Conservation (phyloP, 2,113 vertebrate species). For the Leuciscus idus region DNA sequence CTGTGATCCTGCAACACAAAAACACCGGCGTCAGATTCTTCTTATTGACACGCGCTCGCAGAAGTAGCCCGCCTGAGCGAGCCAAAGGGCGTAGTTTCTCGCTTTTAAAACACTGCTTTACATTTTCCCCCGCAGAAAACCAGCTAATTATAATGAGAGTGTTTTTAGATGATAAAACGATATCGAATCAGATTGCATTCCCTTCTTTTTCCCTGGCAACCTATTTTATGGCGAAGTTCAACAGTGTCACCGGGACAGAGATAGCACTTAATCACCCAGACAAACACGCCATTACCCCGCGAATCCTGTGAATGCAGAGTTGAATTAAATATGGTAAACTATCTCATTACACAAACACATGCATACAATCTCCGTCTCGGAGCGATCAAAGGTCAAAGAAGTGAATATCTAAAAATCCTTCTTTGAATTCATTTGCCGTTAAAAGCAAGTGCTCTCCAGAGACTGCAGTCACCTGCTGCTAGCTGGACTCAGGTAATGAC, state of each 20-base stretch:
- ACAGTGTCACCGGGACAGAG: slow-evolving; percentile 67
- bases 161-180: slow-evolving; percentile 48
- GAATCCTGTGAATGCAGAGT: slow-evolving; percentile 71
- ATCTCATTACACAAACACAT: slow-evolving; percentile 76
- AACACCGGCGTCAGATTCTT: slow-evolving; percentile 79
- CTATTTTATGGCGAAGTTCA: slow-evolving; percentile 65
- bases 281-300: slow-evolving; percentile 78
- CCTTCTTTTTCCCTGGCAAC: slow-evolving; percentile 10
- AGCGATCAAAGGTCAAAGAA: slow-evolving; percentile 72
- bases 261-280: slow-evolving; percentile 74
- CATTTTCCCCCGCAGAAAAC: slow-evolving; percentile 57
- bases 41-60: slow-evolving; percentile 78
- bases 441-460: slow-evolving; percentile 67
- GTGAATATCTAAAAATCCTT: slow-evolving; percentile 60
- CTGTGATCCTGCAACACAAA: slow-evolving; percentile 83
- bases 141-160: slow-evolving; percentile 67
- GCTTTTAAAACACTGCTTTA: slow-evolving; percentile 58
- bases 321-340: slow-evolving; percentile 74
- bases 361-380: slow-evolving; percentile 71
- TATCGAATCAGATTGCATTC: slow-evolving; percentile 23
- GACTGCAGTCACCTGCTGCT: slow-evolving; percentile 44
- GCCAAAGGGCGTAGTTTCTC: slow-evolving; percentile 49
- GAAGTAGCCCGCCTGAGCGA: slow-evolving; percentile 59
- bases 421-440: slow-evolving; percentile 71
- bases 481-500: slow-evolving; percentile 51